Evolutionary conservation across 2,888 invertebrate genomes (phyloP).

Genomic region (Pedicia rivosa): DNA sequence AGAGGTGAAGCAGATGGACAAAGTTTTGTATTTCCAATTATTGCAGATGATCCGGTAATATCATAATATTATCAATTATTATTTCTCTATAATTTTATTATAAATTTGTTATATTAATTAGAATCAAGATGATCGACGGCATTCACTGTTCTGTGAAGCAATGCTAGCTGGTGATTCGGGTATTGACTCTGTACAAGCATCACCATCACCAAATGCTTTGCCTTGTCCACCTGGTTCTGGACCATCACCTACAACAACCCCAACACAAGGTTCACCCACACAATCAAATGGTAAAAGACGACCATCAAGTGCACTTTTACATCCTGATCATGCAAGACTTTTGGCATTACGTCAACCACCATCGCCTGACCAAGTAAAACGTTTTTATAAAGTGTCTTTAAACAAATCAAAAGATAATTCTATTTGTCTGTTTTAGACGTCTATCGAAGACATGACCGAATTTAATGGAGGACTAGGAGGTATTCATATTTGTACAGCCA

Average conservation of each 20-base stretch:
- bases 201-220: conserved; percentile 34
- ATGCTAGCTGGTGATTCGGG: conserved; percentile 46
- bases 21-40: conserved; percentile 47
- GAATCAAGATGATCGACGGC: conserved; percentile 17
- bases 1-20: conserved; percentile 49
- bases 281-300: conserved; percentile 30
- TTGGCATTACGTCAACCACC: conserved; percentile 32
- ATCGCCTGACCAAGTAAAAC: conserved; percentile 22
- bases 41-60: conserved; percentile 22
- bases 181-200: conserved; percentile 56
- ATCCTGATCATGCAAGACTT: conserved; percentile 54
- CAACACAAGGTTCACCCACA: conserved; percentile 28
- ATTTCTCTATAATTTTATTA: neutral
- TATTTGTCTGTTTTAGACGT: conserved; percentile 16
- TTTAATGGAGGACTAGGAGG: conserved; percentile 22
- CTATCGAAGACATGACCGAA: conserved; percentile 32
- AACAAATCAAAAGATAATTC: neutral
- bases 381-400: conserved; percentile 6
- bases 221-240: conserved; percentile 24
- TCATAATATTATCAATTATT: neutral
- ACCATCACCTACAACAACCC: conserved; percentile 22
- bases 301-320: conserved; percentile 42
- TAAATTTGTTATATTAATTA: neutral
- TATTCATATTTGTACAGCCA: conserved; percentile 31
- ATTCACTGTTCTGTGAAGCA: conserved; percentile 32